Base-by-base conservation (phyloP, 1,140 invertebrate species). In the Drosophila baimaii region DNA sequence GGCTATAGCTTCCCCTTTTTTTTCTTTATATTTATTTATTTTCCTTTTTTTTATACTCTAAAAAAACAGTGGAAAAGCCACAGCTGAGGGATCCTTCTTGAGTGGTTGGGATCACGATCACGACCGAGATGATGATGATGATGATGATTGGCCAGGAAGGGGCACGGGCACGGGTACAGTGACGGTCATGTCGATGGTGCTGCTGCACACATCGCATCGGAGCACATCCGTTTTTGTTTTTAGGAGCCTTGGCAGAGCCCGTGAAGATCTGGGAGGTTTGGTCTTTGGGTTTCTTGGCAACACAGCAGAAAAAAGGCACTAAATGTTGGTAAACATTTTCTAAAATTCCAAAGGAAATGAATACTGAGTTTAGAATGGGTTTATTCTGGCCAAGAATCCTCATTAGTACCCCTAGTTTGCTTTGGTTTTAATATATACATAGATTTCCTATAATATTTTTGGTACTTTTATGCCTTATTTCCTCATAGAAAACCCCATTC, bases 191-290 rank as follows among this genome's bases (percentile, higher is more conserved):
- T 55, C 70, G 54, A 55, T 35, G 39, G 12, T 27, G 57, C 77
- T 35, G 39, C 12, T 27, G 57, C 77, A 79, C 63, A 71, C 73
- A 49, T 13, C 31, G 31, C 43, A 79, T 57, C 49, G 81, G 15
- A n/a, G 69, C 57, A 88, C 83, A 86, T 85, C 82, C 82, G 82
- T 79, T 54, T 85, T 62, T 46, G 75, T 54, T 85, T 62, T 46
- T 33, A 44, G 37, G 43, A 69, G 63, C 78, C 51, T 65, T 33
- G 54, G 12, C 17, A 12, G 19, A n/a, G 37, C n/a, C n/a, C n/a
- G n/a, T n/a, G n/a, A n/a, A 61, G 44, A 49, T 27, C 54, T 58
- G 63, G 56, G 35, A 55, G 49, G 61, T 57, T 68, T 23, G n/a
- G 31, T 15, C 17, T 23, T 23, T 69, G 17, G 56, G 17, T 23